A percentile compares a stretch with the other conserved stretches of the same genome.
phyloP scores from a whole-genome alignment of 2,888 invertebrate species.

The Neocrepidodera transversa region DNA sequence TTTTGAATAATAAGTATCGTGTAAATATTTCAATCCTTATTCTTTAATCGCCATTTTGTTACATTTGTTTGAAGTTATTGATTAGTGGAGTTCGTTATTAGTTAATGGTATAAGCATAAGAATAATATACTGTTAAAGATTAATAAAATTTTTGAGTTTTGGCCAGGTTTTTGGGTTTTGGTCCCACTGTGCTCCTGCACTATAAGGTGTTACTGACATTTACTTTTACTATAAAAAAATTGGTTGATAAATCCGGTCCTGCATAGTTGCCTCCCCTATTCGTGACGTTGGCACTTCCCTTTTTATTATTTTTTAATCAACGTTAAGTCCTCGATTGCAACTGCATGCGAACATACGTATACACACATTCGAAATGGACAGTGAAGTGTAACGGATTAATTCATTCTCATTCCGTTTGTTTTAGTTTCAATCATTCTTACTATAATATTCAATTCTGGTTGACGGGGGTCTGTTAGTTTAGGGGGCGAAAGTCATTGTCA shows the following conservation, averaged over 20 bases:
- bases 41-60: too few relatives aligned
- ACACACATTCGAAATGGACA: conserved; percentile 12
- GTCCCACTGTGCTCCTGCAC: too few relatives aligned
- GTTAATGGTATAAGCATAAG: too few relatives aligned
- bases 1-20: too few relatives aligned
- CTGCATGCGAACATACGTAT: neutral
- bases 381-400: conserved; percentile 41
- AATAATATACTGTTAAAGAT: too few relatives aligned
- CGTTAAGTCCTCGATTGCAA: conserved; percentile 42
- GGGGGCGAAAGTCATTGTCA: conserved; percentile 9
- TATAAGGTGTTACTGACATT: too few relatives aligned
- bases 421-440: conserved; percentile 46
- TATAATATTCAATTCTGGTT: conserved; percentile 32
- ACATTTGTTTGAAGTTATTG: too few relatives aligned
- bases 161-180: too few relatives aligned
- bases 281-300: conserved; percentile 46
- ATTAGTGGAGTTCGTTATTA: too few relatives aligned
- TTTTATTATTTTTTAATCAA: conserved; percentile 55
- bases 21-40: too few relatives aligned
- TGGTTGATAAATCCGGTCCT: conserved; percentile 15
- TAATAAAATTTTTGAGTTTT: too few relatives aligned
- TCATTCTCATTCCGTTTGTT: conserved; percentile 52
- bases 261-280: conserved; percentile 30
- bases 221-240: too few relatives aligned
- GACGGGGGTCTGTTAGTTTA: conserved; percentile 3